Percentiles rank a stretch among this genome's conserved stretches.
phyloP scores from a whole-genome alignment of 2,797 vertebrate genomes.

The Microctenopoma stevenorrisi region DNA sequence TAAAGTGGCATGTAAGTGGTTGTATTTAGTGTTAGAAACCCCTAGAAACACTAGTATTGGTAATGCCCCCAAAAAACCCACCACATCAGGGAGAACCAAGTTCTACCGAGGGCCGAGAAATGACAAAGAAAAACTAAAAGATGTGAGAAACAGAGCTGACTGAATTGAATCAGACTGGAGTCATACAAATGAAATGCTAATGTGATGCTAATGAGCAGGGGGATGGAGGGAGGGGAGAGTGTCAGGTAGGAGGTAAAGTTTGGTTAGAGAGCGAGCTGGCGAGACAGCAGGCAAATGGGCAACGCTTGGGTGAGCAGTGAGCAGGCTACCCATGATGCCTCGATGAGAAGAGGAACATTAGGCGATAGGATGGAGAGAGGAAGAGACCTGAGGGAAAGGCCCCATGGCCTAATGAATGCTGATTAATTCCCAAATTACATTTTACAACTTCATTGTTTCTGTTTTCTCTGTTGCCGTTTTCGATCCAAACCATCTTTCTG shows the following conservation, averaged over 20 bases:
- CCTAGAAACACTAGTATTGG: not conserved
- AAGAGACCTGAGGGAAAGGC: slow-evolving; percentile 52
- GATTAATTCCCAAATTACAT: slow-evolving; percentile 83
- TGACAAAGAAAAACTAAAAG: not conserved
- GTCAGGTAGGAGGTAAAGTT: slow-evolving; percentile 88
- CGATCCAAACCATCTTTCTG: slow-evolving; percentile 35
- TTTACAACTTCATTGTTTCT: slow-evolving; percentile 65
- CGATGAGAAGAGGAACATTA: slow-evolving; percentile 72
- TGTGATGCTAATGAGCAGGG: slow-evolving; percentile 90
- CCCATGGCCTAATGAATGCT: slow-evolving; percentile 77
- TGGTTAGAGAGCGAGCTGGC: slow-evolving; percentile 88
- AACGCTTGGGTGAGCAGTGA: slow-evolving; percentile 90
- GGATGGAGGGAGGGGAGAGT: slow-evolving; percentile 69
- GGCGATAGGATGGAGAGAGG: slow-evolving; percentile 42
- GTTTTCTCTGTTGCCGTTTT: slow-evolving; percentile 27
- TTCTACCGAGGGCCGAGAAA: not conserved
- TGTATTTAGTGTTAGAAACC: not conserved
- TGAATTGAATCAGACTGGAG: slow-evolving; percentile 57
- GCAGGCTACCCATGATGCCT: slow-evolving; percentile 77
- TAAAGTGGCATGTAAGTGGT: not conserved
- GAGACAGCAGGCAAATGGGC: slow-evolving; percentile 84
- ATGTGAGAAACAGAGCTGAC: slow-evolving; percentile 23
- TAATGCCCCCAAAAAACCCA: not conserved
- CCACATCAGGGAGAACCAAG: not conserved
- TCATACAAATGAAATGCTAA: slow-evolving; percentile 86